Percentiles rank a stretch among this genome's conserved stretches.
Conservation (phyloP, 2,888 invertebrate species). For the Hemaris fuciformis region DNA sequence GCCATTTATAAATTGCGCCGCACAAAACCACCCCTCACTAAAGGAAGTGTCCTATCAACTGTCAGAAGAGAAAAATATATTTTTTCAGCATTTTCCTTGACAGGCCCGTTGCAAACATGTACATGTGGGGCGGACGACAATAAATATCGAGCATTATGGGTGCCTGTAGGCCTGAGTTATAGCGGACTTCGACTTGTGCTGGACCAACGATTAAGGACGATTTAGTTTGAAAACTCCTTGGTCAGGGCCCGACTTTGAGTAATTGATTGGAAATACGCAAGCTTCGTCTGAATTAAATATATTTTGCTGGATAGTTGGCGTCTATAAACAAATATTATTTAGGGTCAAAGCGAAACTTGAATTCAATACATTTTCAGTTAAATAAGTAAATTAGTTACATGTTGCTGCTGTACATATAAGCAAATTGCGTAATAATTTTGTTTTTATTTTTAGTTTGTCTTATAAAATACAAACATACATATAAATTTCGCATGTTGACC, state of each 20-base stretch:
- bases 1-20: neutral
- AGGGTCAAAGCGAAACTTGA: no score
- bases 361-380: no score
- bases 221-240: neutral
- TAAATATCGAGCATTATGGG: slow-evolving; percentile 10
- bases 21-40: neutral
- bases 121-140: neutral
- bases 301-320: neutral
- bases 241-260: neutral
- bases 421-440: no score
- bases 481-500: no score
- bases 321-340: neutral
- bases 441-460: no score
- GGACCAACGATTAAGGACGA: neutral
- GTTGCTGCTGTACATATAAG: no score
- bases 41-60: slow-evolving; percentile 19
- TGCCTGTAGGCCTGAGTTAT: neutral
- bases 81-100: slow-evolving; percentile 17
- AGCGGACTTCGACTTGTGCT: neutral
- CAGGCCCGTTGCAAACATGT: slow-evolving; percentile 11
- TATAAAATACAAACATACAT: no score
- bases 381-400: no score
- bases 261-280: neutral
- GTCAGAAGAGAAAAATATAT: slow-evolving; percentile 14
- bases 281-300: neutral